Percentiles rank a stretch among this genome's conserved stretches.
Conservation (phyloP, 2,888 invertebrate genomes). For the Acleris cristana region DNA sequence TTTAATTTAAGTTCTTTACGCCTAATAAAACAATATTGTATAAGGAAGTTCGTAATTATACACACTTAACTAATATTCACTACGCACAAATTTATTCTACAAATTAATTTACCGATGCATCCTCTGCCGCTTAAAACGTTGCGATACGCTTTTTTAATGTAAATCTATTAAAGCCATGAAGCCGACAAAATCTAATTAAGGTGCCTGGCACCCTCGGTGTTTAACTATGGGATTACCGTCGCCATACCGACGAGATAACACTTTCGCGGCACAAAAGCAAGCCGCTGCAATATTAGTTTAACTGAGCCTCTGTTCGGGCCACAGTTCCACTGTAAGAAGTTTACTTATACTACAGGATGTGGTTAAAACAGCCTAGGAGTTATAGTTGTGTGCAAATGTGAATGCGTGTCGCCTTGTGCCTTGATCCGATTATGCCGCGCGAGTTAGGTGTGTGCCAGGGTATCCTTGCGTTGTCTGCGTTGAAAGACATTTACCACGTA, state of each 20-base stretch:
- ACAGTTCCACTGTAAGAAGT: too few relatives aligned
- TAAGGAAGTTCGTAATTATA: too few relatives aligned
- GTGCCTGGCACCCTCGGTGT: constrained; percentile 20
- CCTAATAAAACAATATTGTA: too few relatives aligned
- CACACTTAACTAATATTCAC: too few relatives aligned
- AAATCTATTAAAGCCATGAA: not conserved
- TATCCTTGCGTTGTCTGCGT: constrained; percentile 30
- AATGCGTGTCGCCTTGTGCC: constrained; percentile 42
- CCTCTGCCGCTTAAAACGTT: too few relatives aligned
- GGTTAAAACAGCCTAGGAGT: constrained; percentile 15
- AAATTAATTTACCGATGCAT: too few relatives aligned
- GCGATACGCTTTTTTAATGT: too few relatives aligned
- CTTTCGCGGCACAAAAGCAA: constrained; percentile 26
- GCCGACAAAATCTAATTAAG: constrained; percentile 38
- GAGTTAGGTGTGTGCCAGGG: constrained; percentile 7
- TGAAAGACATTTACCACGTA: constrained; percentile 17
- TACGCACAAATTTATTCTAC: too few relatives aligned
- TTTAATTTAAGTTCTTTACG: too few relatives aligned
- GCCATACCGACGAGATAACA: constrained; percentile 53
- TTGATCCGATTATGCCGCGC: constrained; percentile 48
- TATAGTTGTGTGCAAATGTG: constrained; percentile 44
- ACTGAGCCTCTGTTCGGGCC: not conserved
- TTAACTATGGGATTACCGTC: constrained; percentile 50
- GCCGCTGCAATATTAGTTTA: constrained; percentile 29
- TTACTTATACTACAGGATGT: not conserved